Evolutionary conservation across 2,113 vertebrate genomes (phyloP).

Genomic region (Callithrix jacchus): DNA sequence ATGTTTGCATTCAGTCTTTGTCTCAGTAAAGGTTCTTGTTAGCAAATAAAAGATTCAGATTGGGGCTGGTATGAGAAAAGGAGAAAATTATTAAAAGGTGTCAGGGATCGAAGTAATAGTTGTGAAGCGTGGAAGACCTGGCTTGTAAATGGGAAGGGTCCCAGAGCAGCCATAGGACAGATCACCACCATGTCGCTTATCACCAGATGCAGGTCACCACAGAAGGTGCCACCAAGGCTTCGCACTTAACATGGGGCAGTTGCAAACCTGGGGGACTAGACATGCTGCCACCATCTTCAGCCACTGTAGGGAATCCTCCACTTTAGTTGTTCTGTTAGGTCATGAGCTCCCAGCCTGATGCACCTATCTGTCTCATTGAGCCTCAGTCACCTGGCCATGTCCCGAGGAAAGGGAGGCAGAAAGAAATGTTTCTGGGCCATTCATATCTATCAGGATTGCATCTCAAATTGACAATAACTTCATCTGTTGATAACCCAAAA

Average conservation of each 20-base stretch:
- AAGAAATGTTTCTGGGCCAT: neutral
- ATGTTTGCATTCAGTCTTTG: neutral
- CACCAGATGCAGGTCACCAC: neutral
- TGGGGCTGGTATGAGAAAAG: neutral
- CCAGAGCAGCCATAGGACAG: neutral
- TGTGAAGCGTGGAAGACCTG: neutral
- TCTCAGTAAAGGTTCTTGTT: neutral
- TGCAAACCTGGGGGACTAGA: neutral
- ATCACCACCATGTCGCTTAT: accelerated
- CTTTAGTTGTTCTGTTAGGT: accelerated
- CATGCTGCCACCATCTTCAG: neutral
- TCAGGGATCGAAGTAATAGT: neutral
- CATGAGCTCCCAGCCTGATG: neutral
- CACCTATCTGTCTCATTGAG: accelerated
- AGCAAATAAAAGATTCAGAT: neutral
- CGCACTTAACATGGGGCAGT: neutral
- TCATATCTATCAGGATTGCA: neutral
- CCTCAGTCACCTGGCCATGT: accelerated
- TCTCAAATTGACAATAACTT: neutral
- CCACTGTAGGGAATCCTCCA: accelerated
- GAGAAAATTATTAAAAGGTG: neutral
- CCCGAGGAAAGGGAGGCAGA: neutral
- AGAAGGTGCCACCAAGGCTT: no score
- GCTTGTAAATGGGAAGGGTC: neutral
- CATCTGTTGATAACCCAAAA: neutral